Conservation (phyloP, 1,140 invertebrate species). For the Penaeus japonicus region DNA sequence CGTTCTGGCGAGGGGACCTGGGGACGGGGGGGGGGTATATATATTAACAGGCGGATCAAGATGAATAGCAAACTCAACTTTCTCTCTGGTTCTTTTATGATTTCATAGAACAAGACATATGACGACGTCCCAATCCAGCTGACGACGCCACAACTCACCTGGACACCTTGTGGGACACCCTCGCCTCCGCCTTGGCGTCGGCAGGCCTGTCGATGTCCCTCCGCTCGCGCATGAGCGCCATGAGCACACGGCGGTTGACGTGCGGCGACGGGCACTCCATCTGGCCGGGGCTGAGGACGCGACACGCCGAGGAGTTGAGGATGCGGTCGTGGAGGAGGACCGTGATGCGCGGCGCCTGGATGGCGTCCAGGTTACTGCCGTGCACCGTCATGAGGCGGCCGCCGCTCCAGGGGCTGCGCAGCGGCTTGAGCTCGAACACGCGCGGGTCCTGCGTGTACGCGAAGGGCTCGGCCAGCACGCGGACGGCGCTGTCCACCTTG, state of each 20-base stretch:
- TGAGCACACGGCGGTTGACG: constrained; percentile 60
- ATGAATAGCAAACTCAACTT: no score
- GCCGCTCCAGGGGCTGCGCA: constrained; percentile 88
- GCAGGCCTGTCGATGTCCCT: constrained; percentile 59
- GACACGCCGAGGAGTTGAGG: constrained; percentile 63
- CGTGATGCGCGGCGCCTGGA: constrained; percentile 64
- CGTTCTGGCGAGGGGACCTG: constrained; percentile 51
- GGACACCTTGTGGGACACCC: constrained; percentile 67
- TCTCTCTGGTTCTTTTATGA: no score
- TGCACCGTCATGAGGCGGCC: constrained; percentile 92
- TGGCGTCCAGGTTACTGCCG: constrained; percentile 88
- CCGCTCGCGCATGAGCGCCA: constrained; percentile 49
- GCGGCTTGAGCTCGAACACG: constrained; percentile 89
- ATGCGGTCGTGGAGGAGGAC: constrained; percentile 51
- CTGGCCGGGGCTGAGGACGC: constrained; percentile 63
- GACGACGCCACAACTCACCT: constrained; percentile 63
- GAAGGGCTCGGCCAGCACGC: constrained; percentile 75
- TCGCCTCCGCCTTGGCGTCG: constrained; percentile 63
- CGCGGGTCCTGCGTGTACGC: constrained; percentile 91
- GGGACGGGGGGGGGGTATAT: not conserved
- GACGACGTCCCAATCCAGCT: no score
- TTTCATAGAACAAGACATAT: no score
- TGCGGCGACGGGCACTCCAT: constrained; percentile 68
- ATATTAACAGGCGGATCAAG: no score
- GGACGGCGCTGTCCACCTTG: constrained; percentile 83